A percentile compares a stretch with the other conserved stretches of the same genome.
These are phyloP conservation scores for Hippocampus barbouri DNA, from an alignment of 2,113 vertebrate genomes.

Conservation along the genomic window DNA sequence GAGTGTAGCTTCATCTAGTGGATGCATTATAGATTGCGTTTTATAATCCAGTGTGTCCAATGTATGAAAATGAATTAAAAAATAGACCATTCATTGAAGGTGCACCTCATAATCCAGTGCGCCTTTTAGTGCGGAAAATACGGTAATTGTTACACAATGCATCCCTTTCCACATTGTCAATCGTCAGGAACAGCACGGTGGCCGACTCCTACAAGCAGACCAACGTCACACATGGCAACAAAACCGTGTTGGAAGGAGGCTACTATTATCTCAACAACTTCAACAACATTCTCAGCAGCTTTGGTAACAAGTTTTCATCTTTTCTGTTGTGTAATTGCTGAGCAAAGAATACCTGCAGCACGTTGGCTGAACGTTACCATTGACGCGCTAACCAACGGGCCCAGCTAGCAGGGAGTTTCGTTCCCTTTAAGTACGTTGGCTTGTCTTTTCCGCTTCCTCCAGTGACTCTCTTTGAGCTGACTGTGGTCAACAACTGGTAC, in stretches of 20 bases:
- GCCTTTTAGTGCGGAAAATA: no score
- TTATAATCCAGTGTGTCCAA: no score
- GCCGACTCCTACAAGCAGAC: conserved; percentile 86
- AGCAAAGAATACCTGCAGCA: no score
- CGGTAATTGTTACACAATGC: no score
- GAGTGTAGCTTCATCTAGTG: no score
- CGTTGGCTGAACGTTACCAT: no score
- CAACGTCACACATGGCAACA: conserved; percentile 82
- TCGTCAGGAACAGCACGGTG: conserved; percentile 84
- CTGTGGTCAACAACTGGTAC: conserved; percentile 98
- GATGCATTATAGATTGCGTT: no score
- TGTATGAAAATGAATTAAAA: no score
- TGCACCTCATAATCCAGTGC: no score
- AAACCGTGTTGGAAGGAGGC: conserved; percentile 83
- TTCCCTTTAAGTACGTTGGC: not conserved
- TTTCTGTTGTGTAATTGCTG: not conserved
- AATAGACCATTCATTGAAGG: no score
- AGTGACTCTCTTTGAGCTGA: conserved; percentile 97
- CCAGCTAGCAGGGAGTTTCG: no score
- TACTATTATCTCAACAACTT: conserved; percentile 99
- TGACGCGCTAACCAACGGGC: no score
- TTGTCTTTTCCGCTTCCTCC: conserved; percentile 21
- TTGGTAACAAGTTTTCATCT: conserved; percentile 71
- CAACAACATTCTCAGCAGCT: conserved; percentile 95
- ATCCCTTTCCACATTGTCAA: not conserved